Evolutionary conservation across 2,888 invertebrate species (phyloP).

Genomic region (Crocallis elinguaria): DNA sequence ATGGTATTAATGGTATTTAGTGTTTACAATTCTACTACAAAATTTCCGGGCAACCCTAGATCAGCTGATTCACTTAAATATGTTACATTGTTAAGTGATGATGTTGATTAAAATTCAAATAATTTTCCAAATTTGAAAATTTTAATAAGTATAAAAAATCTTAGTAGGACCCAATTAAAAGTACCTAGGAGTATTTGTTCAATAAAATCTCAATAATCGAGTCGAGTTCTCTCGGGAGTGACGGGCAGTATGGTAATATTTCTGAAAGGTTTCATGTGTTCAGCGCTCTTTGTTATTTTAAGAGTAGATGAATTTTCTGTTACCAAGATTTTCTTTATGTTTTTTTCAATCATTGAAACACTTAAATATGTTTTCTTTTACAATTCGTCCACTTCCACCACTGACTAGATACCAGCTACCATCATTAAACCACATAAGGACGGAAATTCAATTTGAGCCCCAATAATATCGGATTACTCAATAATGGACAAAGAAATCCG

Average conservation of each 20-base stretch:
- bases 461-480: constrained; percentile 78
- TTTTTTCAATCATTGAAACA: no score
- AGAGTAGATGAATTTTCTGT: no score
- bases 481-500: constrained; percentile 78
- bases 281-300: constrained; percentile 16
- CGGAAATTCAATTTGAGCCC: constrained; percentile 81
- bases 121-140: no score
- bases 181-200: constrained; percentile 51
- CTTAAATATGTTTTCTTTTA: no score
- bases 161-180: constrained; percentile 37
- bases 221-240: constrained; percentile 48
- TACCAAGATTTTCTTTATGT: no score
- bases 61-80: no score
- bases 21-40: no score
- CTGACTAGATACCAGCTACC: no score
- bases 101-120: not conserved
- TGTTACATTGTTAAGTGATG: no score
- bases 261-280: constrained; percentile 51
- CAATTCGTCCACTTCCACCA: constrained; percentile 64
- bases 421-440: constrained; percentile 62
- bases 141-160: not conserved
- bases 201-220: constrained; percentile 63
- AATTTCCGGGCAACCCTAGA: no score
- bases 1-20: no score
- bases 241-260: constrained; percentile 50